These are phyloP conservation scores for Crocallis elinguaria DNA, from an alignment of 2,888 invertebrate genomes.

Conservation along the genomic window DNA sequence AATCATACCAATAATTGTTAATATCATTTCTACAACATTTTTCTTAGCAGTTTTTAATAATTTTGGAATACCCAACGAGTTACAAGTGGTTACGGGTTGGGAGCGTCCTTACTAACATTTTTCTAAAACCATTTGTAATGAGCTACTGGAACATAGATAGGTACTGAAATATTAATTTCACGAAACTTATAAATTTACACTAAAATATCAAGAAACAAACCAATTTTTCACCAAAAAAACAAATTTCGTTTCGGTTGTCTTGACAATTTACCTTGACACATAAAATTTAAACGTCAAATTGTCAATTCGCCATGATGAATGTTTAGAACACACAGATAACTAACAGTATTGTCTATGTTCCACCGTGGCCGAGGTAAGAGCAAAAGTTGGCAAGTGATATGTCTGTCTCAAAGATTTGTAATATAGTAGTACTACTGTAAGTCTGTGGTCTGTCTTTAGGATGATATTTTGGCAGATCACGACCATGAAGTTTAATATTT, in stretches of 20 bases:
- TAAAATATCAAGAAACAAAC: not conserved
- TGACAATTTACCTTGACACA: conserved; percentile 68
- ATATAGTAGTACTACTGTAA: too few relatives aligned
- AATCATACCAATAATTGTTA: conserved; percentile 47
- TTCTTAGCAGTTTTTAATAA: conserved; percentile 31
- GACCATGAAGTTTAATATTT: too few relatives aligned
- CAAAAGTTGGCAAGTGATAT: too few relatives aligned
- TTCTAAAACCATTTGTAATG: not conserved
- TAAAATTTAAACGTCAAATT: conserved; percentile 50
- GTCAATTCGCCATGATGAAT: conserved; percentile 54
- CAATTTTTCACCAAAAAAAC: not conserved
- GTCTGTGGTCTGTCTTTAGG: too few relatives aligned
- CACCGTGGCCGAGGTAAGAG: too few relatives aligned
- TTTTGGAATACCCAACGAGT: conserved; percentile 44
- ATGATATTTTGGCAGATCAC: too few relatives aligned
- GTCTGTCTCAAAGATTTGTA: too few relatives aligned
- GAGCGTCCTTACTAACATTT: conserved; percentile 73
- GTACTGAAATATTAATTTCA: too few relatives aligned
- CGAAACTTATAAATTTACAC: too few relatives aligned
- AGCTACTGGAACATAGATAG: not conserved
- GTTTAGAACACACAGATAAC: too few relatives aligned
- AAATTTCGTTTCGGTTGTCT: conserved; percentile 28
- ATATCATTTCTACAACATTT: conserved; percentile 37
- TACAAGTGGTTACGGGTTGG: conserved; percentile 36
- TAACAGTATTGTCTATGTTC: too few relatives aligned